These are phyloP conservation scores for Eristalis arbustorum DNA, from an alignment of 2,888 invertebrate genomes.

Conservation along the genomic window DNA sequence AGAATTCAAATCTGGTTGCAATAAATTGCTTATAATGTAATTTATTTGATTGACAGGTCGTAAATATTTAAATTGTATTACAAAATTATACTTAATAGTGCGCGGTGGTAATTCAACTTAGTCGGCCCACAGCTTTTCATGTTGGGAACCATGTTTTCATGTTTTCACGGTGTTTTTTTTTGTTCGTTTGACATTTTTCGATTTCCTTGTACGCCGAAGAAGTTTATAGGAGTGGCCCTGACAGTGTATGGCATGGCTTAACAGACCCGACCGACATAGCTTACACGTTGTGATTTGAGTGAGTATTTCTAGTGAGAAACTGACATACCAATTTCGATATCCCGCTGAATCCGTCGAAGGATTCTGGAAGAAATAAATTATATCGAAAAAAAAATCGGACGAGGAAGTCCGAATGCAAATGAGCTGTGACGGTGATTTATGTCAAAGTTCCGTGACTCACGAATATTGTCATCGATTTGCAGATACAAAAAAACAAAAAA, in stretches of 20 bases:
- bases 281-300: neutral
- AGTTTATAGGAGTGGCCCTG: slow-evolving; percentile 46
- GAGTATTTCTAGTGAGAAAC: neutral
- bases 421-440: slow-evolving; percentile 62
- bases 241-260: neutral
- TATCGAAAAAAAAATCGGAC: neutral
- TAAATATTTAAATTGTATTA: slow-evolving; percentile 42
- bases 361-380: neutral
- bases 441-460: slow-evolving; percentile 63
- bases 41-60: slow-evolving; percentile 50
- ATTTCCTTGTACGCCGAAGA: slow-evolving; percentile 32
- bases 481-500: too few relatives aligned
- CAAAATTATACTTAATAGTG: slow-evolving; percentile 17
- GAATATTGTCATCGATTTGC: slow-evolving; percentile 23
- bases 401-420: slow-evolving; percentile 34
- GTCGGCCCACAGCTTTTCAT: neutral
- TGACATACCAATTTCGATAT: neutral
- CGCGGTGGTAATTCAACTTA: neutral
- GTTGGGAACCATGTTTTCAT: neutral
- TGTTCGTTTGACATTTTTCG: neutral
- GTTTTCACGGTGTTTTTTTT: neutral
- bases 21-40: slow-evolving; percentile 45
- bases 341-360: slow-evolving; percentile 32
- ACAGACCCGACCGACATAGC: slow-evolving; percentile 14
- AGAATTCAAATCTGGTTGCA: slow-evolving; percentile 30